These are phyloP conservation scores for Octodon degus DNA, from an alignment of 2,113 vertebrate genomes.

Conservation along the genomic window DNA sequence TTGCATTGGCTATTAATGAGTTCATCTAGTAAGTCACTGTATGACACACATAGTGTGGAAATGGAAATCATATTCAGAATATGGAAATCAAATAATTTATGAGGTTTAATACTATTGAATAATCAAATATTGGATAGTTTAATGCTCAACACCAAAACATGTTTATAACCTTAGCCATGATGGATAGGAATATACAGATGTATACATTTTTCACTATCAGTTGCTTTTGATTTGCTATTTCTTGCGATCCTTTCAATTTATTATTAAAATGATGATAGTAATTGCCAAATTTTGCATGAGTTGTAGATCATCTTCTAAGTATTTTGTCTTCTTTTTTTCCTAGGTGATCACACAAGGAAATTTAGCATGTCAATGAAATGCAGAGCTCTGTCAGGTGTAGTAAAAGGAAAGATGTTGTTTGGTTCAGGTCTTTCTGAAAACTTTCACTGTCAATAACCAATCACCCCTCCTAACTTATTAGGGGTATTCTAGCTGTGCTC, in stretches of 20 bases:
- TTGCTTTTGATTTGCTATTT: slow-evolving; percentile 50
- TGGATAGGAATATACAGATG: slow-evolving; percentile 34
- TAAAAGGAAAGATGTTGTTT: not conserved
- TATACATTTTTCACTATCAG: slow-evolving; percentile 15
- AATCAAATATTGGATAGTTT: slow-evolving; percentile 45
- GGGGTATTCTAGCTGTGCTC: slow-evolving; percentile 1
- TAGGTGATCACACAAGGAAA: slow-evolving; percentile 13
- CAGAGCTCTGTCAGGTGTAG: not conserved
- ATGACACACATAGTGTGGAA: not conserved
- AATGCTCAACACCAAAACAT: not conserved
- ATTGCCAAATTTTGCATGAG: slow-evolving; percentile 58
- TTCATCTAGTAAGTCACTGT: slow-evolving; percentile 16
- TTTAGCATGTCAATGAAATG: not conserved
- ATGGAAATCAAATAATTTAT: slow-evolving; percentile 41
- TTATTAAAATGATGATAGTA: slow-evolving; percentile 68
- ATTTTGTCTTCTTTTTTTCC: slow-evolving; percentile 71
- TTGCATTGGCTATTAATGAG: not conserved
- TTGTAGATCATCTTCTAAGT: slow-evolving; percentile 65
- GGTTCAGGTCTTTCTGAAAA: not conserved
- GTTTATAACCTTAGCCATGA: slow-evolving; percentile 41
- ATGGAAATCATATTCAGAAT: not conserved
- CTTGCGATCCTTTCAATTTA: slow-evolving; percentile 50
- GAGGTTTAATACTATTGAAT: slow-evolving; percentile 21
- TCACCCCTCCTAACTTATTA: not conserved
- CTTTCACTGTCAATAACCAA: slow-evolving; percentile 4